These are phyloP conservation scores for Pterois miles DNA, from an alignment of 2,797 vertebrate species.

Conservation along the genomic window DNA sequence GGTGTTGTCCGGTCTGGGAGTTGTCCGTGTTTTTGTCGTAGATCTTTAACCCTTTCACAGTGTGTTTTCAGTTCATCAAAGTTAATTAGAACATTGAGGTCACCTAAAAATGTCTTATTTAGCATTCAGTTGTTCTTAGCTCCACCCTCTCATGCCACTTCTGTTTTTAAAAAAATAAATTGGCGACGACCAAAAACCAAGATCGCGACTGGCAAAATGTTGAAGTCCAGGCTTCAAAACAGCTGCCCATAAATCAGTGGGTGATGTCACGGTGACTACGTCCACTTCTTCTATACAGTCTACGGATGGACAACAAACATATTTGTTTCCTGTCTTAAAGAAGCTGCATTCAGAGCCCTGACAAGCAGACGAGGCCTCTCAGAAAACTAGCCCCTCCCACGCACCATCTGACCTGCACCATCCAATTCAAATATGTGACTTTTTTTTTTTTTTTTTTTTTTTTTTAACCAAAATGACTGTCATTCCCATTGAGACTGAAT, in stretches of 20 bases:
- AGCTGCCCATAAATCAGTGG: not conserved
- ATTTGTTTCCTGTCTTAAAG: not conserved
- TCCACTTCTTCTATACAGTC: not conserved
- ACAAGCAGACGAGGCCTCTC: constrained; percentile 26
- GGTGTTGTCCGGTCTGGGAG: too few relatives aligned
- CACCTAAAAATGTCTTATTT: not conserved
- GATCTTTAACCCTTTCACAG: not conserved
- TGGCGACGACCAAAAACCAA: not conserved
- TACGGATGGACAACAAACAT: constrained; percentile 2
- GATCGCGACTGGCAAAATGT: not conserved
- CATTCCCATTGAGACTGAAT: constrained; percentile 49
- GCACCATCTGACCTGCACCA: constrained; percentile 21
- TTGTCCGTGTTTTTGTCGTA: too few relatives aligned
- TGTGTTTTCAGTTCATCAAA: not conserved
- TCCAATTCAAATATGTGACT: constrained; percentile 45
- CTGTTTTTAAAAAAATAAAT: too few relatives aligned
- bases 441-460: constrained; percentile 20
- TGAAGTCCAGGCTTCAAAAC: too few relatives aligned
- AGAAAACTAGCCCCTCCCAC: constrained; percentile 40
- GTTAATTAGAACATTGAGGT: not conserved
- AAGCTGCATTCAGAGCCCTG: constrained; percentile 21
- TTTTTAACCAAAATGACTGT: constrained; percentile 52
- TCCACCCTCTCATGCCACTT: too few relatives aligned
- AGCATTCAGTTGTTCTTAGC: too few relatives aligned
- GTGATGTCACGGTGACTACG: not conserved